Conservation (phyloP, 2,113 vertebrate species). For the Plestiodon gilberti region DNA sequence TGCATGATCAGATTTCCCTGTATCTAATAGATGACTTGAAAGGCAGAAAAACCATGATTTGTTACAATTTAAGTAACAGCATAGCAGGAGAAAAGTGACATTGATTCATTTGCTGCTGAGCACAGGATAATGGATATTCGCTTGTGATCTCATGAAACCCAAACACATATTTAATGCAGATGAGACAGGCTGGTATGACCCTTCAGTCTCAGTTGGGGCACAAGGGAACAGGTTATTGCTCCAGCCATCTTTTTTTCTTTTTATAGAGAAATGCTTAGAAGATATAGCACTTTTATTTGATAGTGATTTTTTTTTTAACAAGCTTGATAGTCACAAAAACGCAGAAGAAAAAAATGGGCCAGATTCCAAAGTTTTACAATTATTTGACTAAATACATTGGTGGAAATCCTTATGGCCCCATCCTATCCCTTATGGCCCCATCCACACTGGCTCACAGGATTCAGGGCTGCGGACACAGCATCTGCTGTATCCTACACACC, state of each 20-base stretch:
- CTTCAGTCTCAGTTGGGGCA: neutral
- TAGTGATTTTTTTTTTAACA: neutral
- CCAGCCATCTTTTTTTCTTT: neutral
- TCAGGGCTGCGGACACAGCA: too few relatives aligned
- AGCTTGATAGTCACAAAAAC: neutral
- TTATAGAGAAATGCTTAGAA: neutral
- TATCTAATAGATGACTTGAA: conserved; percentile 1
- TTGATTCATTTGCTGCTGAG: neutral
- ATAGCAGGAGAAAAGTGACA: neutral
- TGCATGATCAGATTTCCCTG: conserved; percentile 1
- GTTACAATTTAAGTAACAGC: neutral
- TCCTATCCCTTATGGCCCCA: neutral
- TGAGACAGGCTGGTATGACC: accelerated
- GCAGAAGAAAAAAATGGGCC: neutral
- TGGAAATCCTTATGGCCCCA: neutral
- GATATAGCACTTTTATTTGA: neutral
- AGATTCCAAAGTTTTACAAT: neutral
- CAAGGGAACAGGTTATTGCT: conserved; percentile 6
- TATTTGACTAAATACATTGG: neutral
- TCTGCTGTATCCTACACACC: too few relatives aligned
- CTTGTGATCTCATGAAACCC: conserved; percentile 16
- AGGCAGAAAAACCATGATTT: conserved; percentile 11
- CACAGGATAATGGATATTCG: neutral
- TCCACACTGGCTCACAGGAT: too few relatives aligned
- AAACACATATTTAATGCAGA: conserved; percentile 32